These are phyloP conservation scores for Electrona antarctica DNA, from an alignment of 2,113 vertebrate genomes.

Conservation along the genomic window DNA sequence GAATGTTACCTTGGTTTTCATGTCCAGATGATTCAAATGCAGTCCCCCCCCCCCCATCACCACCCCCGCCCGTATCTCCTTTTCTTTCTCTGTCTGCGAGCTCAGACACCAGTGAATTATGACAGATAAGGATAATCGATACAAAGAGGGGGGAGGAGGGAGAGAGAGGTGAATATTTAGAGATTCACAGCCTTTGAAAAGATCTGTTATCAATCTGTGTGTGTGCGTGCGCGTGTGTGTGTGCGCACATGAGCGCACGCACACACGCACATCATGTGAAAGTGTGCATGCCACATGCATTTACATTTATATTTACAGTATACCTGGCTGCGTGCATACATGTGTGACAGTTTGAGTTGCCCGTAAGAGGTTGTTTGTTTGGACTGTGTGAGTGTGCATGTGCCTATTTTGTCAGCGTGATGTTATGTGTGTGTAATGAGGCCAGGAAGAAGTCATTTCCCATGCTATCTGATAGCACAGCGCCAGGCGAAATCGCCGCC, in stretches of 20 bases:
- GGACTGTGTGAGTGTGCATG: background rate
- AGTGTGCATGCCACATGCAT: slow-evolving; percentile 2
- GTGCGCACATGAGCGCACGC: background rate
- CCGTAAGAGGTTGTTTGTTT: slow-evolving; percentile 10
- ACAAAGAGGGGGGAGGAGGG: slow-evolving; percentile 42
- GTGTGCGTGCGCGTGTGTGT: background rate
- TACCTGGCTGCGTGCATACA: too few species aligned
- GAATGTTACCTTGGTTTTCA: slow-evolving; percentile 47
- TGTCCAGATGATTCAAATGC: slow-evolving; percentile 67
- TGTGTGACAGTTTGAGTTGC: slow-evolving; percentile 2
- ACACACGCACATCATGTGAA: background rate
- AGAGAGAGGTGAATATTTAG: slow-evolving; percentile 65
- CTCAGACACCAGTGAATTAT: slow-evolving; percentile 80
- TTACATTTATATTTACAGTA: too few species aligned
- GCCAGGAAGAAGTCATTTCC: slow-evolving; percentile 79
- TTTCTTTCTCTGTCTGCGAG: slow-evolving; percentile 64
- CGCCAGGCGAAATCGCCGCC: slow-evolving; percentile 56
- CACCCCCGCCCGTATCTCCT: too few species aligned
- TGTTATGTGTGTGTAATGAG: slow-evolving; percentile 65
- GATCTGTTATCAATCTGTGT: slow-evolving; percentile 45
- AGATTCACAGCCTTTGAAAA: slow-evolving; percentile 55
- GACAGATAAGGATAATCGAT: slow-evolving; percentile 84
- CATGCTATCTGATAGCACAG: slow-evolving; percentile 86
- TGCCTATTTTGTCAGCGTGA: slow-evolving; percentile 18
- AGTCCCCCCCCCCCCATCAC: background rate